phyloP scores from a whole-genome alignment of 2,888 invertebrate species.

The Papilio demoleus region DNA sequence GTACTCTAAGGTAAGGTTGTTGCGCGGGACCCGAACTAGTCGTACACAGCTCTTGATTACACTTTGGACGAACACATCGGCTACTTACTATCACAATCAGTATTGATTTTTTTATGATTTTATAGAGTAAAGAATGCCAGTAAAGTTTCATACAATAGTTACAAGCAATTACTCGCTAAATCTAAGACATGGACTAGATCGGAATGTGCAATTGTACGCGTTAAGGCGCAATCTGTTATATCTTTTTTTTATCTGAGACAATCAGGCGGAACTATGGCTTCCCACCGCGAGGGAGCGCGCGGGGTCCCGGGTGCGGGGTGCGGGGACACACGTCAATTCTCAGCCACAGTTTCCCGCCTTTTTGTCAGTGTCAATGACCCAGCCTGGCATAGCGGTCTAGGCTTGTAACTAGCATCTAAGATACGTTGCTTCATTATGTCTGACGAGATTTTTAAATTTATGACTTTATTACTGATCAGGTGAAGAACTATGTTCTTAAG shows the following conservation, averaged over 20 bases:
- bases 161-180: not conserved
- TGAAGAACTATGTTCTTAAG: not conserved
- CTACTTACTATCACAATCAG: no score
- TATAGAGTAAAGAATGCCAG: not conserved
- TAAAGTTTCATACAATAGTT: not conserved
- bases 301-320: no score
- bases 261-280: conserved; percentile 38
- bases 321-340: conserved; percentile 38
- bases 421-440: not conserved
- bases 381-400: conserved; percentile 48
- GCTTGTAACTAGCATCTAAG: conserved; percentile 15
- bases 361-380: conserved; percentile 54
- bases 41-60: no score
- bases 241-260: conserved; percentile 28
- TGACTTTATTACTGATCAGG: not conserved
- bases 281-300: conserved; percentile 36
- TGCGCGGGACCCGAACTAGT: no score
- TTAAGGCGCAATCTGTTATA: conserved; percentile 13
- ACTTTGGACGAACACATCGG: no score
- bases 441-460: not conserved
- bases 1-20: no score
- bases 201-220: conserved; percentile 22
- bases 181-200: not conserved
- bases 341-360: conserved; percentile 49
- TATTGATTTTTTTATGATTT: not conserved